Conservation (phyloP, 2,888 invertebrate genomes). For the Cosmia trapezina region DNA sequence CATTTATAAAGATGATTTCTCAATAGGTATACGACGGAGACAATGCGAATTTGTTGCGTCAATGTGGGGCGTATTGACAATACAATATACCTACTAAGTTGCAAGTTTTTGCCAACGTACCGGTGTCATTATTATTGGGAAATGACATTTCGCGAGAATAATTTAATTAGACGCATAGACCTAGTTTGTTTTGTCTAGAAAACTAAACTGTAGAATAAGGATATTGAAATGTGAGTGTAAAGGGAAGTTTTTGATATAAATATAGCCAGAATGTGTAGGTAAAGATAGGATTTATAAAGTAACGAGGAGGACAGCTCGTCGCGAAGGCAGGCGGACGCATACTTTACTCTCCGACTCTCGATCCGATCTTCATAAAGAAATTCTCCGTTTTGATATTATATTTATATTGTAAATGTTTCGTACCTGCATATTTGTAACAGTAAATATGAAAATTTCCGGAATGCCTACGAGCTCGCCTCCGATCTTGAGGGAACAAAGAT, state of each 20-base stretch:
- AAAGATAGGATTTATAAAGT: constrained; percentile 78
- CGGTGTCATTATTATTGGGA: constrained; percentile 64
- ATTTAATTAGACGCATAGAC: constrained; percentile 47
- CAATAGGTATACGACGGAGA: constrained; percentile 58
- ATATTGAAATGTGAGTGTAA: constrained; percentile 16
- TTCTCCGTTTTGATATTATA: constrained; percentile 91
- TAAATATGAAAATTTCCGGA: constrained; percentile 91
- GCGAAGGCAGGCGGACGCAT: constrained; percentile 78
- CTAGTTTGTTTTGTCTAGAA: constrained; percentile 25
- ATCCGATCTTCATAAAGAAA: constrained; percentile 91
- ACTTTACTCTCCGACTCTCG: constrained; percentile 86
- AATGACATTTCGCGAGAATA: constrained; percentile 54
- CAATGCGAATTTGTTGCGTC: constrained; percentile 70
- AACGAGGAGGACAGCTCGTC: constrained; percentile 76
- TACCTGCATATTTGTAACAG: constrained; percentile 91
- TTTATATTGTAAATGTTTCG: constrained; percentile 90
- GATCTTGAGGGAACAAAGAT: constrained; percentile 86
- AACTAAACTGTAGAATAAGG: constrained; percentile 7
- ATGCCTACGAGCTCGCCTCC: constrained; percentile 85
- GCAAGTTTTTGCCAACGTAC: constrained; percentile 57
- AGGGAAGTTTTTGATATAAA: constrained; percentile 40
- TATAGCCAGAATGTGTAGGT: constrained; percentile 55
- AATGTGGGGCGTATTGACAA: constrained; percentile 68
- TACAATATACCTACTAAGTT: constrained; percentile 63
- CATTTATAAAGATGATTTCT: constrained; percentile 59